A percentile compares a stretch with the other conserved stretches of the same genome.
phyloP scores from a whole-genome alignment of 53 echinoderm and acorn worm species.

The Patiria pectinifera region DNA sequence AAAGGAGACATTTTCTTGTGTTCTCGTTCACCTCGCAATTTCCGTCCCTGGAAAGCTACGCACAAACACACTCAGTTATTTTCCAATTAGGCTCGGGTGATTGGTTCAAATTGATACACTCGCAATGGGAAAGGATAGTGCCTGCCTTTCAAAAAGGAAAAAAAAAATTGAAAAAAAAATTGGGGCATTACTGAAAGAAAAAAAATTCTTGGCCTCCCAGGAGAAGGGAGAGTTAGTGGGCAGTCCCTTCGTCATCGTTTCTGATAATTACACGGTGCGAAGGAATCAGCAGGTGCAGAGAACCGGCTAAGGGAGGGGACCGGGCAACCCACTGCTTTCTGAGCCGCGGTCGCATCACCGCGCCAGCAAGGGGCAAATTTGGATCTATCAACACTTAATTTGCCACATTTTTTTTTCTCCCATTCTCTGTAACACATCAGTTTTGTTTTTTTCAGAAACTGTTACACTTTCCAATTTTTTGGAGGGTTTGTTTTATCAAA shows the following conservation, averaged over 20 bases:
- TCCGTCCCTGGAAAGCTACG: neutral
- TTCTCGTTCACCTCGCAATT: neutral
- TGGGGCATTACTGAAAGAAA: neutral
- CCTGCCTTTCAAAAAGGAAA: neutral
- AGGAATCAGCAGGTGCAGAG: constrained; percentile 46
- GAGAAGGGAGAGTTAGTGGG: constrained; percentile 33
- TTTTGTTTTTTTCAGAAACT: constrained; percentile 43
- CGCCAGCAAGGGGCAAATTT: constrained; percentile 52
- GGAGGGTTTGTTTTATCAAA: neutral
- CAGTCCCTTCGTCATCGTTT: constrained; percentile 20
- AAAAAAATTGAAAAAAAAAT: neutral
- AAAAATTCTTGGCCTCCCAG: constrained; percentile 47
- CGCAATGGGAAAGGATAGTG: neutral
- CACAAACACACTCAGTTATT: constrained; percentile 23
- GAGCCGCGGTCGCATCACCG: constrained; percentile 9
- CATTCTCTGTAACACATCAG: neutral
- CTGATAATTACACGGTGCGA: constrained; percentile 43
- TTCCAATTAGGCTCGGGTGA: constrained; percentile 41
- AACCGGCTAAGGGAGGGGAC: neutral
- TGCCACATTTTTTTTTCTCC: constrained; percentile 46
- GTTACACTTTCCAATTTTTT: constrained; percentile 28
- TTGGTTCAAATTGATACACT: constrained; percentile 47
- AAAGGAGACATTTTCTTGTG: constrained; percentile 4
- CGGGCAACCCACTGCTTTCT: constrained; percentile 23
- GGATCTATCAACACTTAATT: constrained; percentile 59